phyloP scores from a whole-genome alignment of 1,140 invertebrate species.

The Brachionus calyciflorus region DNA sequence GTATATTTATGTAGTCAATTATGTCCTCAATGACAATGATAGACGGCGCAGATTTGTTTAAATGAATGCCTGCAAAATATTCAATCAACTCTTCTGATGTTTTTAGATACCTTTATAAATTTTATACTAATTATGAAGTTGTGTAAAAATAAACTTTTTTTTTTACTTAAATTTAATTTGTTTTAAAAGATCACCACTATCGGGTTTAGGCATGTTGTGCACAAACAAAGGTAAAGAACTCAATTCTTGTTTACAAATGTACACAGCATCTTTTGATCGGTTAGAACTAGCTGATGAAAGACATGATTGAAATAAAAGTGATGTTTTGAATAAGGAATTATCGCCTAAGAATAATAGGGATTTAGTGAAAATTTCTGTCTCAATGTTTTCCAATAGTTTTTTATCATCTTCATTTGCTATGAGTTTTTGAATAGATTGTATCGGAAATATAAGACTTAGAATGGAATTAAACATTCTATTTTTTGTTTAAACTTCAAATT shows the following conservation, averaged over 20 bases:
- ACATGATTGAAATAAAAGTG: conserved; percentile 27
- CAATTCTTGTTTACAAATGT: conserved; percentile 15
- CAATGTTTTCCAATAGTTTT: neutral
- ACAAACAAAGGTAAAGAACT: conserved; percentile 11
- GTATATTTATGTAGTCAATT: neutral
- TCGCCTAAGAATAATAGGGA: conserved; percentile 4
- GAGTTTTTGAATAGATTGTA: conserved; percentile 1
- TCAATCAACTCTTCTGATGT: neutral
- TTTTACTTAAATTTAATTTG: conserved; percentile 24
- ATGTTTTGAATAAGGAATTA: conserved; percentile 9
- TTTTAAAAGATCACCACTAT: neutral
- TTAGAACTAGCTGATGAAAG: neutral
- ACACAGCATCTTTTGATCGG: neutral
- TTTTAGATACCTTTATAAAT: neutral
- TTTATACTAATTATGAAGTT: neutral
- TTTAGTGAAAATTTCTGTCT: neutral
- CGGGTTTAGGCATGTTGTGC: conserved; percentile 29
- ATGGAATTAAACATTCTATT: neutral
- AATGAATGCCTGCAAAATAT: neutral
- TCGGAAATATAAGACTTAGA: neutral
- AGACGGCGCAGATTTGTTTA: neutral
- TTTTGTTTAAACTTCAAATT: neutral
- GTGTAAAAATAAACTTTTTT: neutral
- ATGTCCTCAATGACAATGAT: neutral
- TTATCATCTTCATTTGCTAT: neutral